Percentiles rank a stretch among this genome's conserved stretches.
These are phyloP conservation scores for Galagoides demidoff DNA, from an alignment of 2,797 vertebrate genomes.

Conservation along the genomic window DNA sequence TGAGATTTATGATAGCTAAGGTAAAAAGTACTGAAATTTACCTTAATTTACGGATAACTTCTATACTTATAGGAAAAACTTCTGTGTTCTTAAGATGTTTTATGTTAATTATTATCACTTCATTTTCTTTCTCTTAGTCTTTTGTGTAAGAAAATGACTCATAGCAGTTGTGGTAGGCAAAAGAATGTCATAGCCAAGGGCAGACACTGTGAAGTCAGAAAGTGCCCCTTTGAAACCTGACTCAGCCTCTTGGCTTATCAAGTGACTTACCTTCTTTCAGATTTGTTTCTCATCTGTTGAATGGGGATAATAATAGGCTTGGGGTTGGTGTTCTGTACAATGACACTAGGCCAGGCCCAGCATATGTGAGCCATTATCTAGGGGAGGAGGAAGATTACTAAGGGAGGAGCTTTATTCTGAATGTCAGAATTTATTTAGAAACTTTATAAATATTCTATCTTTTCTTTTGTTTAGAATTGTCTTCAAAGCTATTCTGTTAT, in stretches of 20 bases:
- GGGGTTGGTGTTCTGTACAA: fast-evolving
- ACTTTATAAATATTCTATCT: background rate
- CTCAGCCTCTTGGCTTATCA: background rate
- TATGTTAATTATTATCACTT: background rate
- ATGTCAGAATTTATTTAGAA: background rate
- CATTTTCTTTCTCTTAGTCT: background rate
- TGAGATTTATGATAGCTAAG: background rate
- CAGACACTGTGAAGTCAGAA: background rate
- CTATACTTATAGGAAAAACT: background rate
- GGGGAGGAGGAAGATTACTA: background rate
- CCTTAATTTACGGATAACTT: background rate
- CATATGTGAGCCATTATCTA: background rate
- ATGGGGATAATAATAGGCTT: background rate
- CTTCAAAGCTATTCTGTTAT: background rate
- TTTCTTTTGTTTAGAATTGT: background rate
- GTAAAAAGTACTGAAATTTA: background rate
- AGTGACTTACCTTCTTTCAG: background rate
- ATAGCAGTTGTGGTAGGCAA: background rate
- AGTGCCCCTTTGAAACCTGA: background rate
- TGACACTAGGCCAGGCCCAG: fast-evolving
- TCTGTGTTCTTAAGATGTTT: background rate
- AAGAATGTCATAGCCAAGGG: background rate
- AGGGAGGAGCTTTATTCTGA: background rate
- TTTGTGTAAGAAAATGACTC: background rate
- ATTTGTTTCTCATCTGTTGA: background rate